Evolutionary conservation across 64 coral and sea anemone species (phyloP).

Genomic region (Dendrophyllia cribrosa): DNA sequence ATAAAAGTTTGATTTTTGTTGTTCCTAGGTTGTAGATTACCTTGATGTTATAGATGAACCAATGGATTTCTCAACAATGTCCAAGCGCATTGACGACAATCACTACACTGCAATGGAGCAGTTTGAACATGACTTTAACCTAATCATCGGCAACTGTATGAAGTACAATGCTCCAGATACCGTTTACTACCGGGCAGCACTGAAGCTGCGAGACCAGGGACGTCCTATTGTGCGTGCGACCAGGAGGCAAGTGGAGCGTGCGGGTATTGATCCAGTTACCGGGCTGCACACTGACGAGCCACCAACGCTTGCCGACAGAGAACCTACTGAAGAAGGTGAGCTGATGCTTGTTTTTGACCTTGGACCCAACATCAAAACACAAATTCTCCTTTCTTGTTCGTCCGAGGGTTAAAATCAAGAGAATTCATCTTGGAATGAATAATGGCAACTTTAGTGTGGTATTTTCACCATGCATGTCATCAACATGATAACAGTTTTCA

Average conservation of each 20-base stretch:
- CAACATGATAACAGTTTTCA: too few species aligned
- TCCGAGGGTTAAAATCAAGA: too few species aligned
- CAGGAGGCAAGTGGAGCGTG: constrained; percentile 86
- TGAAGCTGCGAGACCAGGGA: constrained; percentile 94
- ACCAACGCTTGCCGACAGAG: constrained; percentile 84
- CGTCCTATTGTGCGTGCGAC: constrained; percentile 88
- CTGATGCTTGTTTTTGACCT: too few species aligned
- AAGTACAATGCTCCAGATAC: constrained; percentile 96
- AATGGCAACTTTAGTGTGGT: too few species aligned
- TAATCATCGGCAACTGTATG: constrained; percentile 87
- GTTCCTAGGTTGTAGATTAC: constrained; percentile 86
- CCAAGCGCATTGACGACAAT: constrained; percentile 84
- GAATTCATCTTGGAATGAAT: too few species aligned
- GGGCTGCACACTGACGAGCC: constrained; percentile 92
- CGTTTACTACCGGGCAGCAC: constrained; percentile 92
- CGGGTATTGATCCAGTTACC: constrained; percentile 95
- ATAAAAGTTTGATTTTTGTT: background rate
- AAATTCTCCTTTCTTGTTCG: too few species aligned
- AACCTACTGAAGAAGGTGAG: constrained; percentile 93
- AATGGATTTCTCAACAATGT: constrained; percentile 97
- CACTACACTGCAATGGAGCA: constrained; percentile 91
- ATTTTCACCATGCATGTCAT: too few species aligned
- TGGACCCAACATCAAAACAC: too few species aligned
- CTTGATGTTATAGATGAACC: constrained; percentile 89
- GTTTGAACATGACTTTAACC: constrained; percentile 95